phyloP scores from a whole-genome alignment of 2,113 vertebrate species.

The Nycticorax nycticorax region DNA sequence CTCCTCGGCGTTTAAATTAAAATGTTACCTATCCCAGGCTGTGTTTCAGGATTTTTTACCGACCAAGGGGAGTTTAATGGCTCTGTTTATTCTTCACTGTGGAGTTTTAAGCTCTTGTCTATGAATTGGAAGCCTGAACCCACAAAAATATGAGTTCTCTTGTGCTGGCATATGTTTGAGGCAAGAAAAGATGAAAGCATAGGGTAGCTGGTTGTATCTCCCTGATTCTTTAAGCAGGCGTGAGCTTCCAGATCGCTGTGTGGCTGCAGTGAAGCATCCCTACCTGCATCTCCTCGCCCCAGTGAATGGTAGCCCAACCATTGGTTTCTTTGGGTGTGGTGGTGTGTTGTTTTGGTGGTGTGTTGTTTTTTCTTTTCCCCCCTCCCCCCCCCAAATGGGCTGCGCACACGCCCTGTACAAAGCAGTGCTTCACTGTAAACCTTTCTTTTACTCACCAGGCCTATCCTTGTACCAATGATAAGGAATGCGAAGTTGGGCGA shows the following conservation, averaged over 20 bases:
- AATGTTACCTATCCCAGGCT: neutral
- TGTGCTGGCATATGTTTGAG: neutral
- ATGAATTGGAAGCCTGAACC: neutral
- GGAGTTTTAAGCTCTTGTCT: neutral
- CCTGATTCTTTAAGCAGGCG: neutral
- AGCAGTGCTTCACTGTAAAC: neutral
- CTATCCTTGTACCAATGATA: constrained; percentile 91
- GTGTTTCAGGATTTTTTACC: neutral
- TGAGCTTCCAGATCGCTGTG: neutral
- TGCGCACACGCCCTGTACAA: neutral
- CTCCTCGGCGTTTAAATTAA: neutral
- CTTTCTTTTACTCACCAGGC: constrained; percentile 65
- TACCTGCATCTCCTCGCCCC: neutral
- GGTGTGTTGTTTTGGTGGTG: fast-evolving
- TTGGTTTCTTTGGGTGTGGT: neutral
- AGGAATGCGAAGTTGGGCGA: constrained; percentile 89
- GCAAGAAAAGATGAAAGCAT: neutral
- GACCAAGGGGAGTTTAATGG: neutral
- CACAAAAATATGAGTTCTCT: neutral
- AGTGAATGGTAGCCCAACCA: fast-evolving
- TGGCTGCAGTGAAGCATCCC: neutral
- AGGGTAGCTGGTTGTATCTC: neutral
- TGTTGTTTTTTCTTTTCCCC: neutral
- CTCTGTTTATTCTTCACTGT: neutral
- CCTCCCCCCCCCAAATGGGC: no score